phyloP scores from a whole-genome alignment of 2,888 invertebrate genomes.

The Pseudococcus jackbeardsleyi region DNA sequence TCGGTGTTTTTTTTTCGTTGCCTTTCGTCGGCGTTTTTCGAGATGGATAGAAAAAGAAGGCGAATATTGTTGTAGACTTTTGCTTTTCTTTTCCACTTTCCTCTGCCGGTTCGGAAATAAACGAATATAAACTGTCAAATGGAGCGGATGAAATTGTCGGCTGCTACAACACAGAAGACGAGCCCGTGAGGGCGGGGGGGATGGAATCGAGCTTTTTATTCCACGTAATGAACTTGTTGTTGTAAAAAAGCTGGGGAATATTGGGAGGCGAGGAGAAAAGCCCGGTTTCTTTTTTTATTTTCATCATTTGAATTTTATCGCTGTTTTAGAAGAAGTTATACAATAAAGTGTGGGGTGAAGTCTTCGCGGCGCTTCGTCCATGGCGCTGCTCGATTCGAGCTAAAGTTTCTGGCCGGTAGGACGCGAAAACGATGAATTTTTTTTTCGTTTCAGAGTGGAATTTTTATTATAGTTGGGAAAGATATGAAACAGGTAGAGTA shows the following conservation, averaged over 20 bases:
- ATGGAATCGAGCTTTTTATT: constrained; percentile 7
- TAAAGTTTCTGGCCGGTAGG: not conserved
- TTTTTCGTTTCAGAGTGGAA: not conserved
- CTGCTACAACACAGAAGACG: not conserved
- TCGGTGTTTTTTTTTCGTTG: not conserved
- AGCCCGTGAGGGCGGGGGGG: not conserved
- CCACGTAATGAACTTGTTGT: constrained; percentile 49
- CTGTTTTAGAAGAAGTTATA: constrained; percentile 14
- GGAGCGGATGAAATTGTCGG: constrained; percentile 32
- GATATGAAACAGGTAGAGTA: not conserved
- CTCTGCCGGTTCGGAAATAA: not conserved
- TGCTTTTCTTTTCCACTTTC: not conserved
- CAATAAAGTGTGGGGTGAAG: not conserved
- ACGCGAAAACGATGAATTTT: not conserved
- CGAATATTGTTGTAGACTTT: not conserved
- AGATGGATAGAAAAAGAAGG: not conserved
- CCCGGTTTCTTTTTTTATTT: constrained; percentile 2
- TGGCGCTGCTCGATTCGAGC: not conserved
- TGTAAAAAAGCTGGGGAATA: not conserved
- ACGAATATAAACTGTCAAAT: constrained; percentile 41
- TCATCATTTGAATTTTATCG: constrained; percentile 43
- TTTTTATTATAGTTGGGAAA: constrained; percentile 20
- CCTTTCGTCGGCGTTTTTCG: not conserved
- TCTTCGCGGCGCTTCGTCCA: not conserved
- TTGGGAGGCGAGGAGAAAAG: not conserved